Conservation (phyloP, 2,888 invertebrate species). For the Caenorhabditis sp. region DNA sequence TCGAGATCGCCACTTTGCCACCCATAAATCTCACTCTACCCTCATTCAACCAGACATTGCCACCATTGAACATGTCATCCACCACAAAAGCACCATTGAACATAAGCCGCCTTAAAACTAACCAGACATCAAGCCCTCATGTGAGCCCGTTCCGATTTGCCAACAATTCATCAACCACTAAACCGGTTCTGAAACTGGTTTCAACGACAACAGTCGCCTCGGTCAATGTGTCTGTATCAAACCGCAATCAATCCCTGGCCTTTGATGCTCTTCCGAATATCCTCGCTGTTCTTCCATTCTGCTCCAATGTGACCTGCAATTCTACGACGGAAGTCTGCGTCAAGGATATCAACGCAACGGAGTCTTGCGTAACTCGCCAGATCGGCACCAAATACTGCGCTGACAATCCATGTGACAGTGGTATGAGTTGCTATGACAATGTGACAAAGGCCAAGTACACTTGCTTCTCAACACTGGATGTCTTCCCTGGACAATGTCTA, state of each 20-base stretch:
- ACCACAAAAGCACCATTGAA: no score
- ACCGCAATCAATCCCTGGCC: no score
- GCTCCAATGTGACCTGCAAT: background rate
- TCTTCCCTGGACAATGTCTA: conserved; percentile 17
- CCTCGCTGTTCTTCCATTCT: no score
- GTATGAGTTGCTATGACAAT: conserved; percentile 30
- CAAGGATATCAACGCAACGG: conserved; percentile 6
- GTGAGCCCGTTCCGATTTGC: no score
- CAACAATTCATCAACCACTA: no score
- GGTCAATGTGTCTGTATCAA: no score
- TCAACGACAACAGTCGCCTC: no score
- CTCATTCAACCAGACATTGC: conserved; percentile 1
- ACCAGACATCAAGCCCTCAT: no score
- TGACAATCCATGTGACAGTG: conserved; percentile 20
- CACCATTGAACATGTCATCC: no score
- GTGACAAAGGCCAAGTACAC: conserved; percentile 14
- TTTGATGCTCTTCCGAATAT: no score
- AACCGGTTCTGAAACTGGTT: no score
- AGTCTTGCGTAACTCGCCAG: conserved; percentile 6
- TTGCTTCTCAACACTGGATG: conserved; percentile 17
- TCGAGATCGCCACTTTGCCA: conserved; percentile 9
- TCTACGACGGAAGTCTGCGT: conserved; percentile 12
- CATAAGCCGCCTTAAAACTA: no score
- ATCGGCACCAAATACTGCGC: conserved; percentile 16
- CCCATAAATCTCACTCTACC: conserved; percentile 2